Evolutionary conservation across 92 coral and sea anemone genomes (phyloP).

Genomic region (Isaurus tuberculatus): DNA sequence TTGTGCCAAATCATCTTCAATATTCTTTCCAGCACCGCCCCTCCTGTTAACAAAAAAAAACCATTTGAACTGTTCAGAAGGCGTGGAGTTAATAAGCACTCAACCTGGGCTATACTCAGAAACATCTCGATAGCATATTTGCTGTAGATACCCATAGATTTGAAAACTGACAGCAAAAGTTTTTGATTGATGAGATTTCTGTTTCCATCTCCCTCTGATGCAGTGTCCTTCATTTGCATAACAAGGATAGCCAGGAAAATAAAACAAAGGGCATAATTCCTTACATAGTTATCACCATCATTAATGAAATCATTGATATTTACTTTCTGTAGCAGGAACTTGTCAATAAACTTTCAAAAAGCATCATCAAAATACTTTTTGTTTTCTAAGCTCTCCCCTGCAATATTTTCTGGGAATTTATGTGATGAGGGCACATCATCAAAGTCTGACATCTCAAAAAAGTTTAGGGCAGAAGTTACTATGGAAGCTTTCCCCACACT

Average conservation of each 20-base stretch:
- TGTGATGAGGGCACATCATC: slow-evolving; percentile 63
- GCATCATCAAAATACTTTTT: slow-evolving; percentile 62
- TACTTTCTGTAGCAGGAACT: slow-evolving; percentile 52
- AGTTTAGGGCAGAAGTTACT: slow-evolving; percentile 66
- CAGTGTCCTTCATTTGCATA: slow-evolving; percentile 84
- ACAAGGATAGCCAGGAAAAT: slow-evolving; percentile 74
- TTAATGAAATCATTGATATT: slow-evolving; percentile 54
- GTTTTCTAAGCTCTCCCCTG: slow-evolving; percentile 24
- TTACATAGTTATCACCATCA: slow-evolving; percentile 69
- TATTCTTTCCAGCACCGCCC: slow-evolving; percentile 72
- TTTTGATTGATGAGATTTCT: slow-evolving; percentile 77
- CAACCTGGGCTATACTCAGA: slow-evolving; percentile 70
- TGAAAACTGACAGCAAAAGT: slow-evolving; percentile 70
- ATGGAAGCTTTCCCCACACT: slow-evolving; percentile 71
- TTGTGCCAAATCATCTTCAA: slow-evolving; percentile 61
- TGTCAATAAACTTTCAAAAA: slow-evolving; percentile 65
- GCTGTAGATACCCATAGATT: slow-evolving; percentile 75
- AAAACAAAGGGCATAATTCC: slow-evolving; percentile 72
- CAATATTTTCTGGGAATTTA: slow-evolving; percentile 63
- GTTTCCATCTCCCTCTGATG: slow-evolving; percentile 79
- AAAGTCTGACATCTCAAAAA: slow-evolving; percentile 68
- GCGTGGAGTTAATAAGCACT: slow-evolving; percentile 57
- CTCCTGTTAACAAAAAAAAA: slow-evolving; percentile 69
- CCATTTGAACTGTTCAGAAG: slow-evolving; percentile 66
- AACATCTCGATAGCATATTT: slow-evolving; percentile 78